phyloP scores from a whole-genome alignment of 2,797 vertebrate species.

The Enteromius anoplus region DNA sequence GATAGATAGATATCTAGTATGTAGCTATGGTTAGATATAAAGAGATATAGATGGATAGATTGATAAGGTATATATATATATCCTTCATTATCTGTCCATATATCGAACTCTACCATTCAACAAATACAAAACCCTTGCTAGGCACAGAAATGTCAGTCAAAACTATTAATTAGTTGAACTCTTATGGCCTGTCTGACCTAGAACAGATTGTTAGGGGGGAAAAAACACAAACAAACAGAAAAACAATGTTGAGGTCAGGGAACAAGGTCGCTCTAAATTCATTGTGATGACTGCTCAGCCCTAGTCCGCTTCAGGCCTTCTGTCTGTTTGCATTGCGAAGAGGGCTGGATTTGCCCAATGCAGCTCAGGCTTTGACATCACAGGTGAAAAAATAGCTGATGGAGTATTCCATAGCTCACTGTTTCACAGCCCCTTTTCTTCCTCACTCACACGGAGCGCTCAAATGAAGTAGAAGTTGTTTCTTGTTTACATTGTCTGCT shows the following conservation, averaged over 20 bases:
- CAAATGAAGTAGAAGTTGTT: slow-evolving; percentile 76
- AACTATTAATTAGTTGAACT: slow-evolving; percentile 28
- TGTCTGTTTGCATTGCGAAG: slow-evolving; percentile 50
- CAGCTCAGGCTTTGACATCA: slow-evolving; percentile 75
- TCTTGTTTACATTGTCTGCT: slow-evolving; percentile 74
- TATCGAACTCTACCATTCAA: neutral
- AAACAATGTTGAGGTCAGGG: slow-evolving; percentile 38
- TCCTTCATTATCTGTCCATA: neutral
- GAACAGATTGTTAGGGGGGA: neutral
- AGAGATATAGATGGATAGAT: neutral
- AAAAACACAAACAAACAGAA: neutral
- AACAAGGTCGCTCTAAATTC: slow-evolving; percentile 39
- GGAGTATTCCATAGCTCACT: slow-evolving; percentile 76
- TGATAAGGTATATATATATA: neutral
- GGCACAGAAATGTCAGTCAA: neutral
- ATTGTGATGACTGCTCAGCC: slow-evolving; percentile 39
- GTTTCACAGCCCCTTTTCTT: slow-evolving; percentile 52
- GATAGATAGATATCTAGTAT: neutral
- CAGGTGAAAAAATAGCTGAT: slow-evolving; percentile 80
- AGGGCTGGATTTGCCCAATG: slow-evolving; percentile 46
- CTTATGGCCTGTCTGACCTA: neutral
- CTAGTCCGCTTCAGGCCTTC: slow-evolving; percentile 35
- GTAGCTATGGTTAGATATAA: neutral
- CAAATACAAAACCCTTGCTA: neutral
- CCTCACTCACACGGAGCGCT: slow-evolving; percentile 57